Base-by-base conservation (phyloP, 2,113 vertebrate species). In the Coturnix japonica region DNA sequence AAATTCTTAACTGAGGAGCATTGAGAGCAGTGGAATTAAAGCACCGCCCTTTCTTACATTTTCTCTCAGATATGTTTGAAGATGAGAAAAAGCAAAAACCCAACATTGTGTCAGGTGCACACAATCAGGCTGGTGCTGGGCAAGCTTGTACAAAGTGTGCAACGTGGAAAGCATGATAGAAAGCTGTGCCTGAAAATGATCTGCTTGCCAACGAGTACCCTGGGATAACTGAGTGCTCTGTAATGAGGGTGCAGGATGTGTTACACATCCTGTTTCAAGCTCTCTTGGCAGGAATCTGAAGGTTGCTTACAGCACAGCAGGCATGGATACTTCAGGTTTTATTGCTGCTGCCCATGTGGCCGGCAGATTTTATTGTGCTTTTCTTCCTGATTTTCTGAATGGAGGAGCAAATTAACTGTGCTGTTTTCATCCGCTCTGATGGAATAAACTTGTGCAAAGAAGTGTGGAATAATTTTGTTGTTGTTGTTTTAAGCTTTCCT, bases 241-340 rank as follows among this genome's bases (percentile, higher is more conserved):
- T 77, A 77, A 81, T 28, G 74, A 92, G 64, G 87, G 60, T 1
- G 2, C 60, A 60, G 87, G 91, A 60, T 65, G 49, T 51, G 84
- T 93, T 85, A 74, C 81, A 90, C 84, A 88, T 60, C 43, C 83
- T 31, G 4, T 31, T 73, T 28, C 71, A 35, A 35, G 54, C 65
- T 25, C 28, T 31, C 65, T n/a, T 56, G 93, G 64, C 87, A 74
- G 93, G 65, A 81, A n/a, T 75, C 87, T 90, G 93, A 80, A 75
- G 56, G 70, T 8, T 26, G 37, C 54, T 43, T 31, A 9, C 49
- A 25, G 79, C 6, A 0, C 41, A 28, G 53, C 69, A 72, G 87
- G 64, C 59, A 59, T 33, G 5, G 65, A 59, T 30, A 37, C 49
- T n/a, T 65, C 64, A 35, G 74, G 2, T 75, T 81, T 87, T 35